Base-by-base conservation (phyloP, 2,888 invertebrate species). In the Andrena haemorrhoa region DNA sequence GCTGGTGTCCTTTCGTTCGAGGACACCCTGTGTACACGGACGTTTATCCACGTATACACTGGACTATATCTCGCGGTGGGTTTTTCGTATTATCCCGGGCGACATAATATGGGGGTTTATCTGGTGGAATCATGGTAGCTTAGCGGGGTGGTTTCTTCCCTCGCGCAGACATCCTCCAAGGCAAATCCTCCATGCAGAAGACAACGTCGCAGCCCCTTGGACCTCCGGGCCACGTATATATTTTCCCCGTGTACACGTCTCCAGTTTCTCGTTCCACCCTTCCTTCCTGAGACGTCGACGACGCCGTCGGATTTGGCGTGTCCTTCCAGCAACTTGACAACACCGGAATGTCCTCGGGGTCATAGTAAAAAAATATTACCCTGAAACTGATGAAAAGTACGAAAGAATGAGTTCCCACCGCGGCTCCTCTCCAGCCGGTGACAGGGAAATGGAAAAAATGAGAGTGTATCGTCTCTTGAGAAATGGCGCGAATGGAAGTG, bases 61-160 rank as follows among this genome's bases (percentile, higher is more conserved):
- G 51, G 65, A 29, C 73, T 58, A 63, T 51, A 58, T 79, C 73
- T 81, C 78, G 69, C 65, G 72, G 83, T 86, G 78, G 84, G 76
- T 88, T 88, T 87, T 88, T 86, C 85, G 86, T 66, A 86, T 89
- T 87, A 87, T 86, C 82, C 76, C 83, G 70, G 82, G 89, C 87
- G 90, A 90, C 90, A 88, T 90, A 90, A 90, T 90, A 89, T 84
- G 87, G 84, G 85, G 85, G 84, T 89, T 90, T 89, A 90, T 90
- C 89, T 85, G 78, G 82, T 72, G 87, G 90, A 87, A 88, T 90
- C 88, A 86, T 85, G 89, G 82, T 83, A 84, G 90, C 88, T 90
- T 90, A 88, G 79, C 86, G 65, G 84, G 87, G 84, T 86, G 84
- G 80, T 82, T 81, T 80, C 78, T 75, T 85, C 75, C 79, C 75